Conservation (phyloP, 2,888 invertebrate species). For the Sinotaia quadrata region DNA sequence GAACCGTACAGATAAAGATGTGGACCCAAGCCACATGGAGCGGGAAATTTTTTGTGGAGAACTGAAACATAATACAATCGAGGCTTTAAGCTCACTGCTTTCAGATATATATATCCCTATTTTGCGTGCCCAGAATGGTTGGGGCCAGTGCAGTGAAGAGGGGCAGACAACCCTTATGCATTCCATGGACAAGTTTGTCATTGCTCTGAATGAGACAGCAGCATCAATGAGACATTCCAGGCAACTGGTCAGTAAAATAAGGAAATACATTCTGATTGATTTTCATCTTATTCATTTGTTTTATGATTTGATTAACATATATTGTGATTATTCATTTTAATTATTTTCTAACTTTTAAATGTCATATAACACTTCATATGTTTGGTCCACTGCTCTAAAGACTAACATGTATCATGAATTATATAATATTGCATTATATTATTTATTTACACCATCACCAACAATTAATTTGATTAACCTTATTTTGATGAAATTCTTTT, state of each 20-base stretch:
- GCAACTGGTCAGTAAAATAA: constrained; percentile 62
- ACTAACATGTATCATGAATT: too few species aligned
- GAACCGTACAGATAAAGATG: constrained; percentile 65
- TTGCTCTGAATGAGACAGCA: constrained; percentile 65
- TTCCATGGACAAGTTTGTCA: constrained; percentile 67
- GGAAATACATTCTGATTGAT: too few species aligned
- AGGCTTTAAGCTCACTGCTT: constrained; percentile 64
- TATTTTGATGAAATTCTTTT: too few species aligned
- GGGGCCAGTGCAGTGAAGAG: constrained; percentile 70
- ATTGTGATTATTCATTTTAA: too few species aligned
- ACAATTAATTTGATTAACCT: too few species aligned
- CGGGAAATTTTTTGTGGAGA: constrained; percentile 71
- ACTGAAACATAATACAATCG: constrained; percentile 69
- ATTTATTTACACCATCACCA: too few species aligned
- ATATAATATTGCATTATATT: too few species aligned
- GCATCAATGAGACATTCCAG: constrained; percentile 63
- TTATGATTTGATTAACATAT: too few species aligned
- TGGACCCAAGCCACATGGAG: constrained; percentile 66
- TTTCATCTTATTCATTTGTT: too few species aligned
- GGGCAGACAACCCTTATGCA: constrained; percentile 61
- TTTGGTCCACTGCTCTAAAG: too few species aligned
- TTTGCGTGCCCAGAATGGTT: constrained; percentile 67
- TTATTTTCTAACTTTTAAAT: too few species aligned
- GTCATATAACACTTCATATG: too few species aligned
- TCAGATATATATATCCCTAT: constrained; percentile 70